Evolutionary conservation across 2,797 vertebrate genomes (phyloP).

Genomic region (Hapalemur alaotrensis): DNA sequence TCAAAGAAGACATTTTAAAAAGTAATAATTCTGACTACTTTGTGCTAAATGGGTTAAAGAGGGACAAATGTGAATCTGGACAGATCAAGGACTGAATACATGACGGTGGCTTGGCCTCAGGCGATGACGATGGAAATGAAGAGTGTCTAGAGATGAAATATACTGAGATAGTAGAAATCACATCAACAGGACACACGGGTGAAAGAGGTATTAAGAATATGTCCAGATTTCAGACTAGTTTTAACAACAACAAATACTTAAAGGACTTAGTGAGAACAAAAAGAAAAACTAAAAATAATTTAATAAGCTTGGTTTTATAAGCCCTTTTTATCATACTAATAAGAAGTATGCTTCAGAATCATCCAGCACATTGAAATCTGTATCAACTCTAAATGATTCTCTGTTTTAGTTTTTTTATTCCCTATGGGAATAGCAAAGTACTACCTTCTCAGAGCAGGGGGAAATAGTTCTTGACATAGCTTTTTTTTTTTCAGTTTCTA

Average conservation of each 20-base stretch:
- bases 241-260: neutral
- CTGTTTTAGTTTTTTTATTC: neutral
- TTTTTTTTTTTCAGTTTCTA: neutral
- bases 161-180: neutral
- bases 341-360: neutral
- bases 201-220: neutral
- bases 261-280: neutral
- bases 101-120: neutral
- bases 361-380: slow-evolving; percentile 17
- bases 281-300: neutral
- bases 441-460: neutral
- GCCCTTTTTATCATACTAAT: neutral
- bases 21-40: neutral
- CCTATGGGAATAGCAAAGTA: neutral
- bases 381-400: neutral
- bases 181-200: neutral
- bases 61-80: neutral
- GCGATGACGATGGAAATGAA: neutral
- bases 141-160: neutral
- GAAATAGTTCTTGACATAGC: neutral
- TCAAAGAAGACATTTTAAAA: neutral
- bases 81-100: neutral
- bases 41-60: neutral
- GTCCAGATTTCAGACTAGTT: neutral
- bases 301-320: neutral